These are phyloP conservation scores for Acrobasis consociella DNA, from an alignment of 2,888 invertebrate species.

Conservation along the genomic window DNA sequence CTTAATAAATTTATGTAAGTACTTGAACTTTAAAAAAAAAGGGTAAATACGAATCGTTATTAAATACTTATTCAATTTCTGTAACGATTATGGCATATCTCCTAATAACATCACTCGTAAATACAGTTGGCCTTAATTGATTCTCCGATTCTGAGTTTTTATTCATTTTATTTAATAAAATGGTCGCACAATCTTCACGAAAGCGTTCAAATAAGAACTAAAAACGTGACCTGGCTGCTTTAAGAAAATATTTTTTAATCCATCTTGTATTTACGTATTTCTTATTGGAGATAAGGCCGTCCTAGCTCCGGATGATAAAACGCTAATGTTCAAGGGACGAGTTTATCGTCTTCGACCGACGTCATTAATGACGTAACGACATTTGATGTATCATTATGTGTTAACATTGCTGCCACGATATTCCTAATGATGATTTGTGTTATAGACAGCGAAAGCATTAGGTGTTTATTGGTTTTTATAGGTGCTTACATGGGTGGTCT, in stretches of 20 bases:
- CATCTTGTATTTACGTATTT: background rate
- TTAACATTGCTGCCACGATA: conserved; percentile 15
- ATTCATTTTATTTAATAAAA: conserved; percentile 3
- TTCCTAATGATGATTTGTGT: conserved; percentile 14
- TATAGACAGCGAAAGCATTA: background rate
- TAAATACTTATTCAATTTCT: too few species aligned
- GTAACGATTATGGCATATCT: background rate
- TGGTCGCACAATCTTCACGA: background rate
- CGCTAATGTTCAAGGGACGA: conserved; percentile 19
- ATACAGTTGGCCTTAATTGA: background rate
- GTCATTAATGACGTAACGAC: conserved; percentile 23
- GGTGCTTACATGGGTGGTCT: background rate
- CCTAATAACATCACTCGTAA: background rate
- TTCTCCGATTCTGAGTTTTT: background rate
- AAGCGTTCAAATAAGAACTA: conserved; percentile 2
- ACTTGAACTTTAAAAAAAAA: too few species aligned
- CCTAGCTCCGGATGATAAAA: conserved; percentile 9
- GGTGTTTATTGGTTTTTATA: background rate
- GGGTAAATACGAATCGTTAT: too few species aligned
- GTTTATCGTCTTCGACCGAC: conserved; percentile 20
- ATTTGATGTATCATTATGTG: conserved; percentile 30
- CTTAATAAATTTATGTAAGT: too few species aligned
- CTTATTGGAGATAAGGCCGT: background rate
- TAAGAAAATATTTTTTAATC: background rate
- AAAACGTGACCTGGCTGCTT: background rate